Evolutionary conservation across 2,113 vertebrate genomes (phyloP), one percentile per base, ranked within the genome.

Genomic region (Penelope pileata): DNA sequence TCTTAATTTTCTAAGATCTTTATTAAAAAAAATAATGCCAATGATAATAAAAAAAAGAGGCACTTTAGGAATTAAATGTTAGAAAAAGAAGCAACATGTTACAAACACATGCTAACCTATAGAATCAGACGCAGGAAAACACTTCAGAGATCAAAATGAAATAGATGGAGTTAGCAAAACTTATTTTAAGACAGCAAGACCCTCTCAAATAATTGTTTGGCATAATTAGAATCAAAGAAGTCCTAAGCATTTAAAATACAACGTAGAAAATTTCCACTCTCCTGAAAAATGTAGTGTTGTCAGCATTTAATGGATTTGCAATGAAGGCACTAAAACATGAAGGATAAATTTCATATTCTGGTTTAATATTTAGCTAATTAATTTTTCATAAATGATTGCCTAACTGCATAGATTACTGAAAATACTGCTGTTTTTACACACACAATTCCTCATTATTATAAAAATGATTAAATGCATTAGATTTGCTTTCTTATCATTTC

Each of bases 1-100:
- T 90, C 63, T 94, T 87, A 84, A 92, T 22, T 73, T 48, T 84
- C 45, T 86, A 82, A 36, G 32, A 83, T 59, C 63, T 85, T 69
- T 83, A 68, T 67, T 17, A 83, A 85, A 83, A 68, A 29, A 82
- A 87, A 86, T n/a, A 64, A n/a, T 80, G 59, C 26, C 53, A 86
- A 36, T 54, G 66, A 83, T 26, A 74, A 77, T 80, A 91, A 76
- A 62, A 40, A 74, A 91, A 88, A 74, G 19, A 7, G 86, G 18
- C 10, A 87, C 6, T 42, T 60, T 27, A 88, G 72, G 27, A 86
- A 84, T 26, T 60, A 51, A 60, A 30, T 40, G 16, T 15, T 88
- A 81, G 29, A 69, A 77, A 83, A 72, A 8, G 23, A 60, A 38
- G 36, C 78, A 91, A 15, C 9, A 11, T 73, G 18, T 22, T 27